Evolutionary conservation across 2,797 vertebrate genomes (phyloP).

Genomic region (Onychomys arenicola): DNA sequence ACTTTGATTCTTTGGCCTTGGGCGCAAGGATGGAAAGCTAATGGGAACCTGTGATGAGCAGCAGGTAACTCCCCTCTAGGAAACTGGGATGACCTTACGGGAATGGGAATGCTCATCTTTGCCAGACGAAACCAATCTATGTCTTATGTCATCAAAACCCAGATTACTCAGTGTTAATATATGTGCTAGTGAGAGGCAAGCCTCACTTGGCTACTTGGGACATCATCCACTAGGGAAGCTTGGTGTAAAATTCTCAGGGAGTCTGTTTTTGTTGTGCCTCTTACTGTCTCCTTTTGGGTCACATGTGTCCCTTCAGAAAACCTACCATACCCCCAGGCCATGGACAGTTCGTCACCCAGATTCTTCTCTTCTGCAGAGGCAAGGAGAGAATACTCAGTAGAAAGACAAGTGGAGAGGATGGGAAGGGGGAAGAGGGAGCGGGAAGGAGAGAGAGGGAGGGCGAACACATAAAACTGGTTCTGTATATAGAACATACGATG

Average conservation of each 20-base stretch:
- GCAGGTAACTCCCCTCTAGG: not conserved
- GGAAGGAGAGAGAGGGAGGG: not conserved
- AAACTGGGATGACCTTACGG: not conserved
- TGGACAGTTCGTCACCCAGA: not conserved
- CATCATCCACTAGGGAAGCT: not conserved
- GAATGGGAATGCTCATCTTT: not conserved
- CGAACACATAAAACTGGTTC: not conserved
- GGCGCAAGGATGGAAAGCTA: not conserved
- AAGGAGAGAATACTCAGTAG: not conserved
- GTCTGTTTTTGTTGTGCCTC: not conserved
- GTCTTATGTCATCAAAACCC: constrained; percentile 14
- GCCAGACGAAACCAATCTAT: not conserved
- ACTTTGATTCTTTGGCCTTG: not conserved
- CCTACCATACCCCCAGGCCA: not conserved
- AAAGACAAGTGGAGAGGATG: not conserved
- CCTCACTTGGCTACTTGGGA: not conserved
- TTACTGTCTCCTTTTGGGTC: not conserved
- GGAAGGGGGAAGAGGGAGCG: not conserved
- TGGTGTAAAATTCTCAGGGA: not conserved
- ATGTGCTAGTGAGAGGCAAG: not conserved
- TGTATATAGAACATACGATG: not conserved
- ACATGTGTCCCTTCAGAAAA: not conserved
- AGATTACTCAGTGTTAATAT: not conserved
- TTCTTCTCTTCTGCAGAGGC: not conserved
- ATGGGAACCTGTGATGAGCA: not conserved